phyloP scores from a whole-genome alignment of 1,140 invertebrate genomes.

The Cotesia chilonis region DNA sequence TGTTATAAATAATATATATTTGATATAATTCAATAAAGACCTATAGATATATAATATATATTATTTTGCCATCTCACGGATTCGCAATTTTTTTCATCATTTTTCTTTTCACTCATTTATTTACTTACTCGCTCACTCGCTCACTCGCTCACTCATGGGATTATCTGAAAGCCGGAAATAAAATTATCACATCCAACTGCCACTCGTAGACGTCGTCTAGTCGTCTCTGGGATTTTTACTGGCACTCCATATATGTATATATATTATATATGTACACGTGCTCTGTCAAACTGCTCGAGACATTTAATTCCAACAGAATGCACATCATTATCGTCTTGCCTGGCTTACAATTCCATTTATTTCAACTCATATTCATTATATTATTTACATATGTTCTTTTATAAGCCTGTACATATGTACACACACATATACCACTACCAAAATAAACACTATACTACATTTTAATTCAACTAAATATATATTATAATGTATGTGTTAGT shows the following conservation, averaged over 20 bases:
- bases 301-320: constrained; percentile 34
- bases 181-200: constrained; percentile 47
- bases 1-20: not conserved
- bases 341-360: constrained; percentile 8
- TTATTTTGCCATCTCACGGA: not conserved
- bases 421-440: not conserved
- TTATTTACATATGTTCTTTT: not conserved
- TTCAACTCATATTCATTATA: constrained; percentile 12
- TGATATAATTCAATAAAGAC: no score
- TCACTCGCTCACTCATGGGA: constrained; percentile 7
- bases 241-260: not conserved
- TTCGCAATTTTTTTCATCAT: constrained; percentile 3
- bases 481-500: no score
- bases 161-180: constrained; percentile 46
- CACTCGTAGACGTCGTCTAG: constrained; percentile 23
- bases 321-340: constrained; percentile 26
- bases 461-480: not conserved
- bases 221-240: constrained; percentile 22
- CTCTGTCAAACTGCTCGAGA: constrained; percentile 22
- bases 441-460: not conserved
- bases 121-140: constrained; percentile 1
- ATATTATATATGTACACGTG: not conserved
- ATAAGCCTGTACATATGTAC: no score
- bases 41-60: not conserved
- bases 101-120: constrained; percentile 14